phyloP scores from a whole-genome alignment of 1,140 invertebrate species.

The Brachionus angularis region DNA sequence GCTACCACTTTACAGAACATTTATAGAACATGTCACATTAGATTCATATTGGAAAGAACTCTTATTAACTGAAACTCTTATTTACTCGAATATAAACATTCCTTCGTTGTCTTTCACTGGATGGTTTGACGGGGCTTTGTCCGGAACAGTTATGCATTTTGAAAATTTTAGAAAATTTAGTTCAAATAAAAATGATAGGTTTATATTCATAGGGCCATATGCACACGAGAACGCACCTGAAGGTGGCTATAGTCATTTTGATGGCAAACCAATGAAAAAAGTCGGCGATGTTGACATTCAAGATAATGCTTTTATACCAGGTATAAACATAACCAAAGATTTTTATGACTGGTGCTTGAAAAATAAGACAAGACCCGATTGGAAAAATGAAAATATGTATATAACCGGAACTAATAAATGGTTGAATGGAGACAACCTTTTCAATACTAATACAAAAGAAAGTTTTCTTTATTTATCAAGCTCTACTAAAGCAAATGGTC shows the following conservation, averaged over 20 bases:
- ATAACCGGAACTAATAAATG: conserved; percentile 32
- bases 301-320: conserved; percentile 14
- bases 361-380: not conserved
- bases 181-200: not conserved
- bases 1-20: conserved; percentile 13
- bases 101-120: conserved; percentile 19
- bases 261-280: not conserved
- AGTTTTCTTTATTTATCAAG: not conserved
- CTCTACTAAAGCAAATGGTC: not conserved
- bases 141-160: conserved; percentile 14
- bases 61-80: not conserved
- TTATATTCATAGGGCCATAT: conserved; percentile 25
- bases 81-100: not conserved
- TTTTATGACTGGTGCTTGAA: conserved; percentile 34
- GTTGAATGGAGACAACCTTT: not conserved
- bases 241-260: conserved; percentile 2
- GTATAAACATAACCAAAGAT: conserved; percentile 10
- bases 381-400: not conserved
- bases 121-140: conserved; percentile 8
- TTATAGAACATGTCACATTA: not conserved
- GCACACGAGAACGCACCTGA: not conserved
- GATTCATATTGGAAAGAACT: conserved; percentile 1
- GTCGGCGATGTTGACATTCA: not conserved
- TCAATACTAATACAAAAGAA: not conserved
- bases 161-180: not conserved